phyloP scores from a whole-genome alignment of 1,140 invertebrate species.

The Drosophila kepulauana region DNA sequence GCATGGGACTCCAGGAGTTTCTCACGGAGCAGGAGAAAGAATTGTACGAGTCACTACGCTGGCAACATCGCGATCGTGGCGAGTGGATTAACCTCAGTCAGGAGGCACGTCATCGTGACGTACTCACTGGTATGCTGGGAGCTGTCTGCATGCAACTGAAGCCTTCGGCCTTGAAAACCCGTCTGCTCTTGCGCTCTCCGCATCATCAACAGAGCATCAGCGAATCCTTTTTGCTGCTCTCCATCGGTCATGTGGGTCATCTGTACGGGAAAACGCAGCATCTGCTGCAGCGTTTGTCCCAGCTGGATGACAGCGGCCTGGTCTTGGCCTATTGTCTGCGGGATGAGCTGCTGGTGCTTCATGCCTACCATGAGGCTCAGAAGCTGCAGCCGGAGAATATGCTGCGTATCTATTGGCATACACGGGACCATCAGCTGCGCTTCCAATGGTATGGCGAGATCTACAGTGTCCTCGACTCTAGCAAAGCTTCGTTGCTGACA shows the following conservation, averaged over 20 bases:
- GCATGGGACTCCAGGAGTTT: conserved; percentile 24
- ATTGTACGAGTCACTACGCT: conserved; percentile 32
- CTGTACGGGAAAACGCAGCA: conserved; percentile 31
- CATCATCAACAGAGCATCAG: conserved; percentile 52
- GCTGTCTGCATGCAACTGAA: conserved; percentile 48
- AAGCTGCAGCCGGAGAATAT: not conserved
- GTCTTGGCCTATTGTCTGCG: conserved; percentile 18
- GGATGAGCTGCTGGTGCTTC: conserved; percentile 21
- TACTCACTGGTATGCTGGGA: conserved; percentile 47
- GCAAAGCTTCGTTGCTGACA: conserved; percentile 9
- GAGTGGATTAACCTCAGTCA: not conserved
- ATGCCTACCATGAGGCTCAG: conserved; percentile 14
- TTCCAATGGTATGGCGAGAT: conserved; percentile 30
- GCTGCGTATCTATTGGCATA: conserved; percentile 13
- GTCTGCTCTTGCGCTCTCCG: conserved; percentile 47
- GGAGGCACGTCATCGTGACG: conserved; percentile 29
- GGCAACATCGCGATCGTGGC: conserved; percentile 16
- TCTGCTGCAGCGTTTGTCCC: not conserved
- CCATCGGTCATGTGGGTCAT: conserved; percentile 47
- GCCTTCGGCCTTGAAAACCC: conserved; percentile 7
- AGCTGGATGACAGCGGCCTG: conserved; percentile 11
- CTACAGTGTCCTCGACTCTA: conserved; percentile 4
- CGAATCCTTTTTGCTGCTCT: conserved; percentile 55
- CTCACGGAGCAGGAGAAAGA: conserved; percentile 24
- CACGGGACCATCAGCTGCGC: not conserved